Base-by-base conservation (phyloP, 2,113 vertebrate species). In the Isichthys henryi region DNA sequence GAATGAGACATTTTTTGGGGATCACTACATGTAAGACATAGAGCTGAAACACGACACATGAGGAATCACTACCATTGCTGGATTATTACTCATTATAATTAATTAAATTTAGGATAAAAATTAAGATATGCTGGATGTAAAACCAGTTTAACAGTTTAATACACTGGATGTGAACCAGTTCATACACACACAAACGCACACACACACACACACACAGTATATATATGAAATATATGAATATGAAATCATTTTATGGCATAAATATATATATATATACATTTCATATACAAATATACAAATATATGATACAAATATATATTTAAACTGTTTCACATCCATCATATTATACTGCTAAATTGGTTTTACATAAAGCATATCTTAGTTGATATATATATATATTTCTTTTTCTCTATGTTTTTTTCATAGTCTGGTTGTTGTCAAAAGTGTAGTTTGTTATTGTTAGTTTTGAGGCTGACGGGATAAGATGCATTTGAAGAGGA, bases 401-500 rank as follows among this genome's bases (percentile, higher is more conserved):
- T 13, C 1, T 50, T 0, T 50, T 50, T 49, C 11, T 48, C 52
- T 2, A 3, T 3, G 2, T 52, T 15, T 53, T 53, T 53, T 31
- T 39, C 3, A 43, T 48, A 23, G 58, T 88, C 46, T 86, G 84
- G 46, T 86, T 50, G 84, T 52, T 86, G 10, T 86, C 84, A 86
- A 52, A 43, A 13, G 46, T 35, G 86, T 15, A 11, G 53, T 48
- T 88, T 43, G 87, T 43, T 66, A 70, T 88, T 88, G 43, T 49
- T 74, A 58, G 58, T 49, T n/a, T 74, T 88, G 43, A 50, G 45
- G n/a, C 62, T 10, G 52, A 46, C 23, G 62, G 27, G 87, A 49
- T 88, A 48, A 88, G 11, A 88, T 45, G 58, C 39, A 70, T 88
- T 88, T 74, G n/a, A 48, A 74, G 43, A 46, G 62, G 87, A 88